A percentile compares a stretch with the other conserved stretches of the same genome.
These are phyloP conservation scores for Spermophilus dauricus DNA, from an alignment of 2,113 vertebrate species.

Conservation along the genomic window DNA sequence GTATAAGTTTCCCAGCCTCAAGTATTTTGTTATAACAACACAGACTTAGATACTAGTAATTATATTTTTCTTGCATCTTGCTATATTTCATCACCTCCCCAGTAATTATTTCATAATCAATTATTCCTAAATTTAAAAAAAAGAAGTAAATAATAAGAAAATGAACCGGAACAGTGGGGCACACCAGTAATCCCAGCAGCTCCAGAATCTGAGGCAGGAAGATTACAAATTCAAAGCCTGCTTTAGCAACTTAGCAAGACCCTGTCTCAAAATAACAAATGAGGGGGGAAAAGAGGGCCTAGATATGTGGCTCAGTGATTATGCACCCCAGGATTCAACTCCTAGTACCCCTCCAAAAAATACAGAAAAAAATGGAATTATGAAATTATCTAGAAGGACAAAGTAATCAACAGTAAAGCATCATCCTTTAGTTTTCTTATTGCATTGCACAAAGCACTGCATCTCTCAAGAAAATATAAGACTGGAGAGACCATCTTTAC, in stretches of 20 bases:
- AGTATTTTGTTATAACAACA: background rate
- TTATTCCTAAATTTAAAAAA: background rate
- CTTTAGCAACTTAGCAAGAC: no score
- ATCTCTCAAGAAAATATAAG: background rate
- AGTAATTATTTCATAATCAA: constrained; percentile 7
- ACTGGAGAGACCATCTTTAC: background rate
- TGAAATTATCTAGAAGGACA: background rate
- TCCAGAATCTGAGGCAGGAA: no score
- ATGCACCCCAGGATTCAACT: no score
- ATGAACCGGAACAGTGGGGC: background rate
- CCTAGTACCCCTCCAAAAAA: no score
- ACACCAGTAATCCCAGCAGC: no score
- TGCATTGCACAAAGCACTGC: background rate
- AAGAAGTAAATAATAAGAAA: background rate
- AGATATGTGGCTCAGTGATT: no score
- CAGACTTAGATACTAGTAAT: background rate
- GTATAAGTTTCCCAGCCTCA: background rate
- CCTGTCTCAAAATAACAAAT: no score
- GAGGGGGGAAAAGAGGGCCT: no score
- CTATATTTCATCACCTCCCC: background rate
- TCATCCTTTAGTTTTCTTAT: background rate
- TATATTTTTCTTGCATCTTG: background rate
- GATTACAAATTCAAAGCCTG: no score
- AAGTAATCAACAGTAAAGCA: background rate
- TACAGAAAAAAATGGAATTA: background rate